phyloP scores from a whole-genome alignment of 2,888 invertebrate species.

The Anoplius nigerrimus region DNA sequence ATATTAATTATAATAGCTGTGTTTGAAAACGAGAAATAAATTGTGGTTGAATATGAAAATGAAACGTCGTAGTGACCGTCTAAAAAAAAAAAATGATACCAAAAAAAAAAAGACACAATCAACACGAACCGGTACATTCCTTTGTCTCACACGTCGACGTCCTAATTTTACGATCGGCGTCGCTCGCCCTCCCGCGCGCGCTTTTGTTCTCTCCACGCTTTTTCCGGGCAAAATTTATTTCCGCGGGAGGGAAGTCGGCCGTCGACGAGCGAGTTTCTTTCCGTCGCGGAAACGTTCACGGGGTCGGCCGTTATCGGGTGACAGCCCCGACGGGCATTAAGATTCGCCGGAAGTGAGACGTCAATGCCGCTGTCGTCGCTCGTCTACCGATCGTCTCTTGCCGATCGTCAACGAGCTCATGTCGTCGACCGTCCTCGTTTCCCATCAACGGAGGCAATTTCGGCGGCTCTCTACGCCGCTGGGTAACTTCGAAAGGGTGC shows the following conservation, averaged over 20 bases:
- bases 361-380: too few species aligned
- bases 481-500: conserved; percentile 63
- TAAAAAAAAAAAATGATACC: conserved; percentile 11
- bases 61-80: conserved; percentile 1
- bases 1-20: conserved; percentile 76
- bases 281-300: too few species aligned
- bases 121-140: conserved; percentile 4
- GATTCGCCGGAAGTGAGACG: too few species aligned
- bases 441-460: conserved; percentile 41
- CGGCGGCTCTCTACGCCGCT: conserved; percentile 50
- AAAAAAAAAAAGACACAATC: not conserved
- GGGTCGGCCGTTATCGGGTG: too few species aligned
- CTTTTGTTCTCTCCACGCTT: too few species aligned
- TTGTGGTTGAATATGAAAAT: conserved; percentile 75
- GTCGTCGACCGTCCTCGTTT: conserved; percentile 45
- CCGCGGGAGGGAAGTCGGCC: too few species aligned
- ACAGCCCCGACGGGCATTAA: too few species aligned
- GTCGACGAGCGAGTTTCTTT: too few species aligned
- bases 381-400: too few species aligned
- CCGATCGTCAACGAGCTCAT: conserved; percentile 33
- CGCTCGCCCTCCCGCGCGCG: too few species aligned
- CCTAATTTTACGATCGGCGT: too few species aligned
- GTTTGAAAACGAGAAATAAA: conserved; percentile 76
- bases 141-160: not conserved
- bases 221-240: too few species aligned